These are phyloP conservation scores for Notocelia uddmanniana DNA, from an alignment of 2,888 invertebrate genomes.

Conservation along the genomic window DNA sequence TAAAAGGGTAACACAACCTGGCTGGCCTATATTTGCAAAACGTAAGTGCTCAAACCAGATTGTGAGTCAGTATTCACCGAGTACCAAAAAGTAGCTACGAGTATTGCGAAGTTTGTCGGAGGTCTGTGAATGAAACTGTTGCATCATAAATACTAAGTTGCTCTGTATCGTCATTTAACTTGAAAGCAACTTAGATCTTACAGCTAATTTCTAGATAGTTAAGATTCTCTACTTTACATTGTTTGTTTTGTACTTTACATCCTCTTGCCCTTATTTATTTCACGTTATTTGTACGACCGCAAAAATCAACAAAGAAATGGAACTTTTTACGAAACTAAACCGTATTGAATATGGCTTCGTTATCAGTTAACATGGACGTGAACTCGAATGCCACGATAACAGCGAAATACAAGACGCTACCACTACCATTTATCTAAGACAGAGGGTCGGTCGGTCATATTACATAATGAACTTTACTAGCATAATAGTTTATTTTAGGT, in stretches of 20 bases:
- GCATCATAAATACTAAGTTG: conserved; percentile 25
- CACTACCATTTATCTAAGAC: conserved; percentile 9
- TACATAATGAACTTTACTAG: conserved; percentile 3
- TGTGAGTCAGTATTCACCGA: conserved; percentile 64
- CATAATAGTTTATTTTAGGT: background rate
- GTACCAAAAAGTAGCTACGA: conserved; percentile 53
- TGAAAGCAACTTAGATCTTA: conserved; percentile 6
- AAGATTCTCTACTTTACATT: background rate
- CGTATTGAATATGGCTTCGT: conserved; percentile 7
- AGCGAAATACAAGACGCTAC: conserved; percentile 30
- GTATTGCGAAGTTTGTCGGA: conserved; percentile 51
- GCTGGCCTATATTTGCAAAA: conserved; percentile 62
- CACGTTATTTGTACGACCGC: no score
- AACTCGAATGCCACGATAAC: conserved; percentile 32
- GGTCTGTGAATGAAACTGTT: conserved; percentile 34
- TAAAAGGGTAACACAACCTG: conserved; percentile 65
- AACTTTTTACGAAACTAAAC: background rate
- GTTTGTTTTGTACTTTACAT: background rate
- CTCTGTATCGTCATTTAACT: conserved; percentile 14
- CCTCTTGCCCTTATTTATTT: no score
- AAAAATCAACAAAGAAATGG: background rate
- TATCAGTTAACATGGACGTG: conserved; percentile 23
- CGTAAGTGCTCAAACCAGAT: conserved; percentile 63
- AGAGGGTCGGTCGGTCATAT: conserved; percentile 6
- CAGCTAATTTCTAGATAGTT: background rate